phyloP scores from a whole-genome alignment of 2,888 invertebrate genomes.

The Melanostoma scalare region DNA sequence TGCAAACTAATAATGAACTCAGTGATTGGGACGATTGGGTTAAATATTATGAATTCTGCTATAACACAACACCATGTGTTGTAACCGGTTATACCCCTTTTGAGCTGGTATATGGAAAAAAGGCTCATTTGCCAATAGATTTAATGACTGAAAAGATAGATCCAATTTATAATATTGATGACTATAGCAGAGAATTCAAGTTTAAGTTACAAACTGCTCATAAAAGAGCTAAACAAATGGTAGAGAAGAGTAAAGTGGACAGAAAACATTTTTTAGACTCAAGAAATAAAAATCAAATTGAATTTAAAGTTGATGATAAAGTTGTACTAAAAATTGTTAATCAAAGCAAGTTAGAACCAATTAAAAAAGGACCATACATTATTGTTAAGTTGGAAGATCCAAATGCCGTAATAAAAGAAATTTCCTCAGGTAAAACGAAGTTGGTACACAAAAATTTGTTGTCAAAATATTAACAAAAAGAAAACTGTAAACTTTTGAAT shows the following conservation, averaged over 20 bases:
- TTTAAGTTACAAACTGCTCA: conserved; percentile 31
- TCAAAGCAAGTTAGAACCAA: conserved; percentile 6
- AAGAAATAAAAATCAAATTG: conserved; percentile 1
- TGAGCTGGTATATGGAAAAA: conserved; percentile 17
- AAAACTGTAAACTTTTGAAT: no score
- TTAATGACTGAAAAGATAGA: conserved; percentile 6
- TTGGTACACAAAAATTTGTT: no score
- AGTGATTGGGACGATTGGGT: conserved; percentile 28
- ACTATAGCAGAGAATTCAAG: conserved; percentile 21
- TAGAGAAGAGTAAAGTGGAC: conserved; percentile 13
- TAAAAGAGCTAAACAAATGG: conserved; percentile 7
- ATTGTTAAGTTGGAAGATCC: no score
- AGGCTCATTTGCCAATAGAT: neutral
- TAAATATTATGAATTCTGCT: neutral
- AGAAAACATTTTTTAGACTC: conserved; percentile 8
- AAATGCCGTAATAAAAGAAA: no score
- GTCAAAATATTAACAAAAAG: no score
- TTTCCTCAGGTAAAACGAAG: no score
- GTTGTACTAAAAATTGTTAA: conserved; percentile 7
- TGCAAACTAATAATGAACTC: conserved; percentile 16
- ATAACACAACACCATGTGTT: conserved; percentile 9
- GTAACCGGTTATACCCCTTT: conserved; percentile 15
- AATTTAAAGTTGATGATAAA: conserved; percentile 7
- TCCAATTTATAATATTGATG: conserved; percentile 26
- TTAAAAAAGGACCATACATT: neutral